Evolutionary conservation across 2,113 vertebrate species (phyloP).

Genomic region (Eudyptes chrysolophus): DNA sequence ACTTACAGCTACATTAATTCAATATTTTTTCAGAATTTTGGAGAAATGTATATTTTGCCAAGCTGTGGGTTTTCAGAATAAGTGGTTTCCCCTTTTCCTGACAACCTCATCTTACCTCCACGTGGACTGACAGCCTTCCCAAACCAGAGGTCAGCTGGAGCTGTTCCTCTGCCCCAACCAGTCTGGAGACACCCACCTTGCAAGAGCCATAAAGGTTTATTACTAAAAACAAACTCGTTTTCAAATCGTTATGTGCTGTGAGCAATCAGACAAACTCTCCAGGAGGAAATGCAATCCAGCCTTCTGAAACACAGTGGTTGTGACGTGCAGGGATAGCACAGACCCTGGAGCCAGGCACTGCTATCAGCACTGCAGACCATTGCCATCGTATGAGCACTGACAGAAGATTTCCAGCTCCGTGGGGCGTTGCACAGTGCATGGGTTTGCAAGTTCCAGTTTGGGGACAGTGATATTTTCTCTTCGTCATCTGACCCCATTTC

Average conservation of each 20-base stretch:
- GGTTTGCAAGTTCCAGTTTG: slow-evolving; percentile 40
- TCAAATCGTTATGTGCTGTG: slow-evolving; percentile 22
- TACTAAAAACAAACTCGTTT: slow-evolving; percentile 24
- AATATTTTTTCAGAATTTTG: slow-evolving; percentile 13
- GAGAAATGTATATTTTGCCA: slow-evolving; percentile 14
- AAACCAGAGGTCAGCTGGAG: slow-evolving; percentile 10
- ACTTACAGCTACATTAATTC: slow-evolving; percentile 50
- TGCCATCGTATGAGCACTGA: not conserved
- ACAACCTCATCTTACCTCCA: not conserved
- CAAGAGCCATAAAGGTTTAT: not conserved
- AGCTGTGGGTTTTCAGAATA: not conserved
- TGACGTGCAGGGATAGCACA: slow-evolving; percentile 51
- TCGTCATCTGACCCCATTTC: slow-evolving; percentile 57
- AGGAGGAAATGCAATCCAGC: slow-evolving; percentile 10
- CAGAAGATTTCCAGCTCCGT: slow-evolving; percentile 43
- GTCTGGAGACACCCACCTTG: not conserved
- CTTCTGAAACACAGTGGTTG: slow-evolving; percentile 34
- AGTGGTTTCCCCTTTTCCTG: not conserved
- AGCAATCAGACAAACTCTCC: slow-evolving; percentile 45
- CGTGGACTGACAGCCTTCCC: not conserved
- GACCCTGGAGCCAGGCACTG: slow-evolving; percentile 43
- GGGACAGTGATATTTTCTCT: slow-evolving; percentile 36
- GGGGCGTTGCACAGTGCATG: not conserved
- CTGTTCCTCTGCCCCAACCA: not conserved
- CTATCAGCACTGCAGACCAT: slow-evolving; percentile 28